Conservation (phyloP, 2,888 invertebrate species). For the Caprella mutica region DNA sequence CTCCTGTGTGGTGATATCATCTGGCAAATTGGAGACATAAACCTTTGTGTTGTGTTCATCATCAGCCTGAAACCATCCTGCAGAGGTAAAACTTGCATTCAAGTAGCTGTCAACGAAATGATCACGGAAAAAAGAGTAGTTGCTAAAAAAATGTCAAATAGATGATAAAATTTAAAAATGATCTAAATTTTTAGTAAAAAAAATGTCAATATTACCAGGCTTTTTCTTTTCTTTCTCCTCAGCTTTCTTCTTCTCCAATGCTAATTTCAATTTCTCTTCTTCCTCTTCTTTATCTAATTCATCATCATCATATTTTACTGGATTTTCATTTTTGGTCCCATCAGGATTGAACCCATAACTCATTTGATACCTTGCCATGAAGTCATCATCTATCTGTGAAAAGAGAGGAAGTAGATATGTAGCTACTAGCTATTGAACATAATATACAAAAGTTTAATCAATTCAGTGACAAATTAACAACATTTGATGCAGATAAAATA, state of each 20-base stretch:
- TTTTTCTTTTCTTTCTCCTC: neutral
- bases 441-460: neutral
- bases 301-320: slow-evolving; percentile 39
- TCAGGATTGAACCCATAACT: slow-evolving; percentile 65
- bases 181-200: too few relatives aligned
- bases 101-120: too few relatives aligned
- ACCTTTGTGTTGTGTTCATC: slow-evolving; percentile 85
- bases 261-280: neutral
- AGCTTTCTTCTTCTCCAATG: neutral
- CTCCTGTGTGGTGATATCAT: slow-evolving; percentile 75
- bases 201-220: too few relatives aligned
- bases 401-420: neutral
- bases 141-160: too few relatives aligned
- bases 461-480: neutral
- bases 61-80: slow-evolving; percentile 86
- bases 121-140: too few relatives aligned
- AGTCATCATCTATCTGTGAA: slow-evolving; percentile 74
- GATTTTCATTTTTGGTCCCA: slow-evolving; percentile 27
- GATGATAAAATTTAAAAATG: too few relatives aligned
- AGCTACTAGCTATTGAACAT: neutral
- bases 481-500: neutral
- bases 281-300: slow-evolving; percentile 12
- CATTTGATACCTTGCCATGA: slow-evolving; percentile 91
- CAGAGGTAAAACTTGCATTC: slow-evolving; percentile 23
- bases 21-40: slow-evolving; percentile 84